These are phyloP conservation scores for Neopelma chrysocephalum DNA, from an alignment of 2,797 vertebrate genomes.

Conservation along the genomic window DNA sequence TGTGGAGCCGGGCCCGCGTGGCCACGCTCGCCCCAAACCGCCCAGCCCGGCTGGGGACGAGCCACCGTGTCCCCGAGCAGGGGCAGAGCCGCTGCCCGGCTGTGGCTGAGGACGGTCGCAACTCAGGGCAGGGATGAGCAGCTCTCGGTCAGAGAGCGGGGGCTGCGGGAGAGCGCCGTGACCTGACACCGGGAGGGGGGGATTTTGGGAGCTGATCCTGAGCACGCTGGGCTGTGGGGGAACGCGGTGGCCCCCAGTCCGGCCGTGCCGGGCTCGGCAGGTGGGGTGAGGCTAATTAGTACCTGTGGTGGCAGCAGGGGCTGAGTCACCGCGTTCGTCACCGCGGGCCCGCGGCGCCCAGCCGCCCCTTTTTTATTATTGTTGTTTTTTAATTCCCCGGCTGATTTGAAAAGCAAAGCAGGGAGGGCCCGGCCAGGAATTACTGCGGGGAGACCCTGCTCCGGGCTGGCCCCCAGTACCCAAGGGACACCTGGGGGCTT, in stretches of 20 bases:
- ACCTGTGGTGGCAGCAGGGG: neutral
- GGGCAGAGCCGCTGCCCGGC: neutral
- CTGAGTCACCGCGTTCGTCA: constrained; percentile 26
- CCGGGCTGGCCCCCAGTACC: rapidly evolving
- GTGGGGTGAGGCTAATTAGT: constrained; percentile 22
- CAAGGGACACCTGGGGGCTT: neutral
- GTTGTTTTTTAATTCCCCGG: neutral
- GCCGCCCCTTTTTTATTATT: neutral
- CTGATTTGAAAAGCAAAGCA: constrained; percentile 61
- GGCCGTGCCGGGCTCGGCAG: neutral
- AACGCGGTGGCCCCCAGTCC: rapidly evolving
- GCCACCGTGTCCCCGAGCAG: neutral
- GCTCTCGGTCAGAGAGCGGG: rapidly evolving
- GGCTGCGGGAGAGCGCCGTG: rapidly evolving
- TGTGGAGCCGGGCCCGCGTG: neutral
- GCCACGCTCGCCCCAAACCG: neutral
- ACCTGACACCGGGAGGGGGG: neutral
- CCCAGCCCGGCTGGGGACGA: neutral
- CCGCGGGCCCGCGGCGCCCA: neutral
- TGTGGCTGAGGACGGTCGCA: neutral
- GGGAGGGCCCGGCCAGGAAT: neutral
- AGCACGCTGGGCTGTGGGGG: rapidly evolving
- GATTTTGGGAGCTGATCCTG: rapidly evolving
- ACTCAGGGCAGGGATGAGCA: neutral
- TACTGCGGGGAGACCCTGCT: neutral